phyloP scores from a whole-genome alignment of 2,113 vertebrate species.

The Lanius ludovicianus region DNA sequence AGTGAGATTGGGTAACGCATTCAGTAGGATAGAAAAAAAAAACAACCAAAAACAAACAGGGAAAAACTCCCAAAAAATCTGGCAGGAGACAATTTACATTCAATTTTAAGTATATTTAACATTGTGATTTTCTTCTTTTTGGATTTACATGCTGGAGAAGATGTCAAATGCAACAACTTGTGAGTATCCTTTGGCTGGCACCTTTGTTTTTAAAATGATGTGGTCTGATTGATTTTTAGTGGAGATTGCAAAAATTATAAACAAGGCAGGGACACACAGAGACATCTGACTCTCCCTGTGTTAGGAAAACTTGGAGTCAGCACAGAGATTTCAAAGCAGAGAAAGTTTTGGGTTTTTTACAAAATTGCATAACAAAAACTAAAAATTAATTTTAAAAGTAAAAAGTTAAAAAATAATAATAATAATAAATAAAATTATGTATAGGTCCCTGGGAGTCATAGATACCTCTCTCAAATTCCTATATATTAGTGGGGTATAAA shows the following conservation, averaged over 20 bases:
- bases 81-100: background rate
- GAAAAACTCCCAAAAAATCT: background rate
- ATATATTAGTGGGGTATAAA: constrained; percentile 5
- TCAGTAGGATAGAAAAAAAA: background rate
- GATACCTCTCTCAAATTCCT: constrained; percentile 18
- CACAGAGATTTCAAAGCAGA: constrained; percentile 21
- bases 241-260: background rate
- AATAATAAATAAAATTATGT: background rate
- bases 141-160: background rate
- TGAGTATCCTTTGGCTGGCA: background rate
- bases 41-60: background rate
- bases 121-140: constrained; percentile 3
- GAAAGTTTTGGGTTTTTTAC: background rate
- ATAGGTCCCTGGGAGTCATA: background rate
- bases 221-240: background rate
- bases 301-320: background rate
- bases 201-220: background rate
- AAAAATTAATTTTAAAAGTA: background rate
- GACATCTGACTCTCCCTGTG: background rate
- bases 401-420: background rate
- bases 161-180: background rate
- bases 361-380: background rate
- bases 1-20: background rate
- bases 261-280: background rate
- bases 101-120: background rate